Evolutionary conservation across 2,888 invertebrate genomes (phyloP).

Genomic region (Sesia apiformis): DNA sequence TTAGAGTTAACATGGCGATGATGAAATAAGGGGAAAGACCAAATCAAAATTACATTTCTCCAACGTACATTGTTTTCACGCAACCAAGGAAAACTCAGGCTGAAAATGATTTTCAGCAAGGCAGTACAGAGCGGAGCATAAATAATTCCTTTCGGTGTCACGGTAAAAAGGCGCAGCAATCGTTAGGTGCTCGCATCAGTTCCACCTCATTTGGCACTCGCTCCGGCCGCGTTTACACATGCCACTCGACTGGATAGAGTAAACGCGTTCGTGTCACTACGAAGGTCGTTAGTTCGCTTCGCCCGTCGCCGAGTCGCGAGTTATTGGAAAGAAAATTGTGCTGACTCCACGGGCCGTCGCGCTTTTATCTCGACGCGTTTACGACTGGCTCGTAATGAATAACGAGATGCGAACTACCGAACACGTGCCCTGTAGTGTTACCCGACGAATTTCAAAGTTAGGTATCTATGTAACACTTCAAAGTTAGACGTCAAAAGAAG

Average conservation of each 20-base stretch:
- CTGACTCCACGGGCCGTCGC: slow-evolving; percentile 24
- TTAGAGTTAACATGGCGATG: not conserved
- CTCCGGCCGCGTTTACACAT: slow-evolving; percentile 36
- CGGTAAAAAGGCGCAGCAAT: slow-evolving; percentile 41
- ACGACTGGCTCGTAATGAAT: slow-evolving; percentile 21
- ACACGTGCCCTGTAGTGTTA: not conserved
- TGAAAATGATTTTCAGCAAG: slow-evolving; percentile 20
- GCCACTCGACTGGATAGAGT: slow-evolving; percentile 26
- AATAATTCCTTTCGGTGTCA: slow-evolving; percentile 32
- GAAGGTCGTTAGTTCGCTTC: slow-evolving; percentile 37
- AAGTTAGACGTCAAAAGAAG: too few relatives aligned
- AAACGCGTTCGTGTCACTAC: not conserved
- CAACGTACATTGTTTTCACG: slow-evolving; percentile 5
- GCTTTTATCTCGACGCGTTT: slow-evolving; percentile 25
- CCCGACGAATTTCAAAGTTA: too few relatives aligned
- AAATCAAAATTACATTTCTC: not conserved
- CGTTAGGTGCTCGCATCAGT: slow-evolving; percentile 50
- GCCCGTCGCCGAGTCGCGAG: slow-evolving; percentile 20
- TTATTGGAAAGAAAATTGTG: slow-evolving; percentile 51
- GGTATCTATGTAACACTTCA: too few relatives aligned
- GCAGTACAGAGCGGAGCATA: slow-evolving; percentile 27
- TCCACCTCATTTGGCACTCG: slow-evolving; percentile 44
- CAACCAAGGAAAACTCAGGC: slow-evolving; percentile 13
- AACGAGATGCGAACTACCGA: not conserved
- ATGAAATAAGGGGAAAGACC: not conserved